phyloP scores from a whole-genome alignment of 2,888 invertebrate species.

The Chalcis sispes region DNA sequence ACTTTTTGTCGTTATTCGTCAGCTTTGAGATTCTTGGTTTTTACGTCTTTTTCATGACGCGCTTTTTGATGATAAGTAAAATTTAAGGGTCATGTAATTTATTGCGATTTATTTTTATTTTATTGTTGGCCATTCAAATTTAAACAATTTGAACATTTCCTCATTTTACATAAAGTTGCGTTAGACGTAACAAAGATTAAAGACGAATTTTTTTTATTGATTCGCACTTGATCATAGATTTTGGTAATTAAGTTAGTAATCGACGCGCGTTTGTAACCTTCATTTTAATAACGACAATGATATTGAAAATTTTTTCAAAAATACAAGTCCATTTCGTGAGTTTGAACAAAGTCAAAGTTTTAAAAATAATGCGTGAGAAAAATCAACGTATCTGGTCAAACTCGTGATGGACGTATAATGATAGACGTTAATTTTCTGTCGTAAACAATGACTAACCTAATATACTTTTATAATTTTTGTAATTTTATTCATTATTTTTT shows the following conservation, averaged over 20 bases:
- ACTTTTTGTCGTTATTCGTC: neutral
- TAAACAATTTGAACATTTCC: too few relatives aligned
- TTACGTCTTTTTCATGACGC: neutral
- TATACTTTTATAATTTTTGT: conserved; percentile 12
- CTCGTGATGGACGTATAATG: conserved; percentile 4
- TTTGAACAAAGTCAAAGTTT: conserved; percentile 10
- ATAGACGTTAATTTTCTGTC: too few relatives aligned
- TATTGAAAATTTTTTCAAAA: conserved; percentile 28
- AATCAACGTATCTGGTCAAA: conserved; percentile 40
- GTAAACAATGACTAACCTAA: too few relatives aligned
- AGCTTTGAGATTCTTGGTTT: neutral
- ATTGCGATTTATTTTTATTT: too few relatives aligned
- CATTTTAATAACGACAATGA: too few relatives aligned
- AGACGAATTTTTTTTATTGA: too few relatives aligned
- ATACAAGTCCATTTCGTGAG: conserved; percentile 1
- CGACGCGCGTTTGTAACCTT: too few relatives aligned
- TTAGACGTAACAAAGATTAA: too few relatives aligned
- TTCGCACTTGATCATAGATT: too few relatives aligned
- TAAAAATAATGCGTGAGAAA: conserved; percentile 47
- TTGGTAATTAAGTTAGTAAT: too few relatives aligned
- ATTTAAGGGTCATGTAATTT: neutral
- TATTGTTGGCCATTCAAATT: too few relatives aligned
- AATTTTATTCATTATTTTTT: conserved; percentile 1
- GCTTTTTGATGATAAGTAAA: neutral
- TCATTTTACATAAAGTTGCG: too few relatives aligned